Conservation (phyloP, 2,888 invertebrate genomes). For the Chromoteleia sp. region DNA sequence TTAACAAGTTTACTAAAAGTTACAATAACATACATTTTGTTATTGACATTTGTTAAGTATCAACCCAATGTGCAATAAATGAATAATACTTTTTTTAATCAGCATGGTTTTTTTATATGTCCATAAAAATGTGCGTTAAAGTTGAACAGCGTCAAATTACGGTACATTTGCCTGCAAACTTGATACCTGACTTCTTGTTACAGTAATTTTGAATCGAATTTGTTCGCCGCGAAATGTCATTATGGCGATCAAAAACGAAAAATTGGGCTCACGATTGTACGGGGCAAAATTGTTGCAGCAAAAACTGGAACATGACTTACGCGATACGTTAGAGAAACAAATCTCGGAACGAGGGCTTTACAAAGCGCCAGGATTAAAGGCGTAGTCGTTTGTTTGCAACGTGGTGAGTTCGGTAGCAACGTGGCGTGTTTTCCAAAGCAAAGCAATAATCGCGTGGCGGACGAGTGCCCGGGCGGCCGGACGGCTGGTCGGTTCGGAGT, state of each 20-base stretch:
- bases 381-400: constrained; percentile 64
- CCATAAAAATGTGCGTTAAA: neutral
- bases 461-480: constrained; percentile 34
- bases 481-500: too few relatives aligned
- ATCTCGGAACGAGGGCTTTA: constrained; percentile 40
- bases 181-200: neutral
- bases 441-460: constrained; percentile 69
- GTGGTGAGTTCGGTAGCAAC: constrained; percentile 54
- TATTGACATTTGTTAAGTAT: too few relatives aligned
- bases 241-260: constrained; percentile 11
- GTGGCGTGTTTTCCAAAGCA: constrained; percentile 60
- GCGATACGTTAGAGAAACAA: constrained; percentile 37
- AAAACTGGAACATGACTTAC: constrained; percentile 19
- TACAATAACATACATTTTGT: too few relatives aligned
- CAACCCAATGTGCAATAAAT: too few relatives aligned
- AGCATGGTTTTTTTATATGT: too few relatives aligned
- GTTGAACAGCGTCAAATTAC: neutral
- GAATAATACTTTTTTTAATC: too few relatives aligned
- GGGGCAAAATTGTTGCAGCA: neutral
- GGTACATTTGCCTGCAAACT: neutral
- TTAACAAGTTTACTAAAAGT: too few relatives aligned
- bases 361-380: constrained; percentile 54
- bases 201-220: neutral
- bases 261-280: constrained; percentile 10
- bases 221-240: constrained; percentile 11